A percentile compares a stretch with the other conserved stretches of the same genome.
These are phyloP conservation scores for Melipona beecheii DNA, from an alignment of 2,888 invertebrate genomes.

Conservation along the genomic window DNA sequence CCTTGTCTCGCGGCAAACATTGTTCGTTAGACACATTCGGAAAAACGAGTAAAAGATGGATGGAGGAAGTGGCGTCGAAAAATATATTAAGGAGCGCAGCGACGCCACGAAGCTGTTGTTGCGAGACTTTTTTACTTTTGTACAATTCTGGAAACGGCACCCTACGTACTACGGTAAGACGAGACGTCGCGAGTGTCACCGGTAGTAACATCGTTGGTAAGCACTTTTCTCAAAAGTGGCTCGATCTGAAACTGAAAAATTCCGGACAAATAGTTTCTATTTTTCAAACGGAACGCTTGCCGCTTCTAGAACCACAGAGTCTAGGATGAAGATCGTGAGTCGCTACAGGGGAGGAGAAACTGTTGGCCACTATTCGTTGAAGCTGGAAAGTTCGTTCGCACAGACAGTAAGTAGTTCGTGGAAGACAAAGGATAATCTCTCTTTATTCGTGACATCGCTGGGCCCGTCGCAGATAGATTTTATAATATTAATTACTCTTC, in stretches of 20 bases:
- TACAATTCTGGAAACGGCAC: constrained; percentile 16
- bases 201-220: background rate
- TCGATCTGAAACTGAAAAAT: background rate
- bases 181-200: rapidly evolving
- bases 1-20: background rate
- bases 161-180: background rate
- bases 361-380: constrained; percentile 41
- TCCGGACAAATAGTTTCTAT: too few species aligned
- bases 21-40: constrained; percentile 26
- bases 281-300: background rate
- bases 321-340: background rate
- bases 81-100: constrained; percentile 62
- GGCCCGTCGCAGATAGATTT: constrained; percentile 37
- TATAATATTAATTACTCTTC: constrained; percentile 10
- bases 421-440: constrained; percentile 56
- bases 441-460: constrained; percentile 54
- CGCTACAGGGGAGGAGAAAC: background rate
- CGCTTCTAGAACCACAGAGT: constrained; percentile 1
- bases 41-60: constrained; percentile 34
- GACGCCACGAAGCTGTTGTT: constrained; percentile 48
- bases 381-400: constrained; percentile 39
- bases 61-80: constrained; percentile 64
- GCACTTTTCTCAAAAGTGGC: too few species aligned
- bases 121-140: background rate
- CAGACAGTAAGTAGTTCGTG: constrained; percentile 25